These are phyloP conservation scores for Drosophila heteroneura DNA, from an alignment of 2,888 invertebrate species.

Conservation along the genomic window DNA sequence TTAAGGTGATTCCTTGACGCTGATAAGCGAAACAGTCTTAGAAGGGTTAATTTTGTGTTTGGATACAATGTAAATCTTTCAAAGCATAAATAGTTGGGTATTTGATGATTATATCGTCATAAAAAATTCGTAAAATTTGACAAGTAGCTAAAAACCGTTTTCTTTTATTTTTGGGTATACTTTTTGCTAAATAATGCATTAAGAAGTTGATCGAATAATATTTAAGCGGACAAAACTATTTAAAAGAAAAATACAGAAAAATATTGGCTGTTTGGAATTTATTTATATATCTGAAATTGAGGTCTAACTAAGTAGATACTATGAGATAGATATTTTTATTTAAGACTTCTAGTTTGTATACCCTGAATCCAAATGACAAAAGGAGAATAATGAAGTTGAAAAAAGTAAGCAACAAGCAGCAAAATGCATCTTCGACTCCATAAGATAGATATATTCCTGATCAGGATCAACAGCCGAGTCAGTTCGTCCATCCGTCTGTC, in stretches of 20 bases:
- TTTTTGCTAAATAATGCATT: background rate
- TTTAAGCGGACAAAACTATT: accelerated
- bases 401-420: background rate
- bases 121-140: background rate
- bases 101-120: background rate
- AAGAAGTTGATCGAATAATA: background rate
- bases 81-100: background rate
- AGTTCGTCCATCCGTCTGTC: background rate
- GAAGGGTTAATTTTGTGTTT: background rate
- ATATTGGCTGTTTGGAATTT: background rate
- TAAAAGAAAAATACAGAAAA: accelerated
- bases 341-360: background rate
- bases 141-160: accelerated
- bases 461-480: background rate
- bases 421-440: background rate
- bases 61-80: background rate
- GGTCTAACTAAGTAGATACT: background rate
- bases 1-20: background rate
- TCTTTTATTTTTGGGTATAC: background rate
- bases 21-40: constrained; percentile 14
- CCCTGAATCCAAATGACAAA: background rate
- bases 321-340: background rate
- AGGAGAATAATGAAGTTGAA: accelerated
- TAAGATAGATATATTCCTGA: background rate
- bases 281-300: background rate